phyloP scores from a whole-genome alignment of 2,797 vertebrate species.

The Moxostoma hubbsi region DNA sequence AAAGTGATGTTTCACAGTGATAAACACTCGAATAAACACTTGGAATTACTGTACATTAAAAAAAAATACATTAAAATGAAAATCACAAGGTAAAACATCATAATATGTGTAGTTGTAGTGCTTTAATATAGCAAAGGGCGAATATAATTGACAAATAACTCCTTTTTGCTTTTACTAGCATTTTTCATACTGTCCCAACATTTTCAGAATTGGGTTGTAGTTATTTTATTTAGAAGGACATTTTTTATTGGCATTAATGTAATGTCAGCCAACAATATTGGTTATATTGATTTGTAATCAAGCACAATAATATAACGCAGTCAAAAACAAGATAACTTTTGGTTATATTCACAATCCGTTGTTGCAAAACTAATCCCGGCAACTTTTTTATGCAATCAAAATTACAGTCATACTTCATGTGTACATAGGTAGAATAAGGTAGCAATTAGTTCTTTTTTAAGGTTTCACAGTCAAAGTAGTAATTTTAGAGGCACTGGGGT shows the following conservation, averaged over 20 bases:
- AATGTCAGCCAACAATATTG: background rate
- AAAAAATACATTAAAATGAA: too few species aligned
- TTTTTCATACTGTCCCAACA: too few species aligned
- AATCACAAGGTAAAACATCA: too few species aligned
- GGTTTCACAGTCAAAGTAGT: constrained; percentile 43
- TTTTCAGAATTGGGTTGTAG: too few species aligned
- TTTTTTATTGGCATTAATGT: background rate
- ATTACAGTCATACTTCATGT: constrained; percentile 38
- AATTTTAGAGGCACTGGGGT: constrained; percentile 49
- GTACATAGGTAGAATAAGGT: constrained; percentile 27
- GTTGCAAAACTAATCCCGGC: constrained; percentile 4
- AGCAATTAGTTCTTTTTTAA: constrained; percentile 62
- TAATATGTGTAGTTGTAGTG: too few species aligned
- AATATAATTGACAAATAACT: too few species aligned
- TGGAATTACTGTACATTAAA: too few species aligned
- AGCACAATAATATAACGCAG: background rate
- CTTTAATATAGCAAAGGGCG: too few species aligned
- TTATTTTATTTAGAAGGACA: background rate
- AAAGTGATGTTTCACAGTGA: too few species aligned
- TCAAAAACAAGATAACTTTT: background rate
- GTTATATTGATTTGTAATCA: constrained; percentile 22
- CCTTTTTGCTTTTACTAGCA: too few species aligned
- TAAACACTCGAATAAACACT: too few species aligned
- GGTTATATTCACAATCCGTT: background rate
- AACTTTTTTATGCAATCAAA: constrained; percentile 17